A percentile compares a stretch with the other conserved stretches of the same genome.
phyloP scores from a whole-genome alignment of 2,888 invertebrate species.

The Trachelus iudaicus region DNA sequence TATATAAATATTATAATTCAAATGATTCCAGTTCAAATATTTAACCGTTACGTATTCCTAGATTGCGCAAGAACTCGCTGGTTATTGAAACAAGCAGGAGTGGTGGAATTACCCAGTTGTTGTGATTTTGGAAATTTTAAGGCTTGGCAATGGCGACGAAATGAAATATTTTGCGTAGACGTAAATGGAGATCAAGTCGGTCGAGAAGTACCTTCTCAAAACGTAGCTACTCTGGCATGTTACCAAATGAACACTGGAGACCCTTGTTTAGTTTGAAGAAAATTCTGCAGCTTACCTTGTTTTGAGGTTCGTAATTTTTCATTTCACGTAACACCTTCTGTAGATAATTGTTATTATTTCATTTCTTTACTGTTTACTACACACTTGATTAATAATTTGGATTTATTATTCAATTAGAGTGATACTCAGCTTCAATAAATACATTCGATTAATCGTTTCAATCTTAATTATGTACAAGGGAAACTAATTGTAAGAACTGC shows the following conservation, averaged over 20 bases:
- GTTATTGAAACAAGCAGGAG: constrained; percentile 62
- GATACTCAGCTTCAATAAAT: neutral
- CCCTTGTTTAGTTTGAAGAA: constrained; percentile 17
- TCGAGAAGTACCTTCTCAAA: constrained; percentile 55
- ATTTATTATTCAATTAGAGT: neutral
- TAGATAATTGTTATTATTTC: neutral
- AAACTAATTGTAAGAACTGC: neutral
- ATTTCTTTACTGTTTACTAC: neutral
- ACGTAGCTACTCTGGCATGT: constrained; percentile 30
- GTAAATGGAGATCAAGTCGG: constrained; percentile 70
- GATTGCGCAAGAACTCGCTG: constrained; percentile 73
- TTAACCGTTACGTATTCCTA: constrained; percentile 52
- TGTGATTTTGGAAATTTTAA: constrained; percentile 75
- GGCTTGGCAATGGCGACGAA: constrained; percentile 72
- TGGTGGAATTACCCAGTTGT: constrained; percentile 70
- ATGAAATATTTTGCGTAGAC: constrained; percentile 74
- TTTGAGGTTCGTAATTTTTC: neutral
- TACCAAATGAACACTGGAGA: constrained; percentile 27
- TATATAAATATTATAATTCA: constrained; percentile 9
- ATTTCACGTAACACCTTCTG: neutral
- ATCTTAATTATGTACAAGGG: neutral
- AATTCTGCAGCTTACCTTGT: neutral
- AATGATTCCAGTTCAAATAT: neutral
- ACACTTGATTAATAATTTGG: neutral
- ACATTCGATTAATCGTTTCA: neutral